A percentile compares a stretch with the other conserved stretches of the same genome.
Evolutionary conservation across 2,113 vertebrate genomes (phyloP).

Genomic region (Paralichthys olivaceus): DNA sequence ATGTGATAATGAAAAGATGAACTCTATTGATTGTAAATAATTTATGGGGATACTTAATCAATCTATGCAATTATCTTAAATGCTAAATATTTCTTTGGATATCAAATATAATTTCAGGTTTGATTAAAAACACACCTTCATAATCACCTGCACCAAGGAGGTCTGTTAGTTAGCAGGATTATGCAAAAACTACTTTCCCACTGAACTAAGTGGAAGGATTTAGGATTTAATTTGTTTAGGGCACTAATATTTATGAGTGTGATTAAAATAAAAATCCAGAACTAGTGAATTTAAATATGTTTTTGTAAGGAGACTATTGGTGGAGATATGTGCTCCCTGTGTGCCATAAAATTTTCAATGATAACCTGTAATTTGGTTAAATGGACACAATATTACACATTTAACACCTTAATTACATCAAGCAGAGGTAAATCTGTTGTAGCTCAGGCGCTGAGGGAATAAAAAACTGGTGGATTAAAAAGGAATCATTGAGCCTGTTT

Average conservation of each 20-base stretch:
- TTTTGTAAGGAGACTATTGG: not conserved
- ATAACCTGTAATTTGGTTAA: conserved; percentile 14
- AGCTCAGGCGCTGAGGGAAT: conserved; percentile 49
- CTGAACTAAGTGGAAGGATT: too few relatives aligned
- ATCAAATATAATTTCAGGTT: conserved; percentile 16
- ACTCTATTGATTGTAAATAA: conserved; percentile 32
- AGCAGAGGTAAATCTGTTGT: conserved; percentile 27
- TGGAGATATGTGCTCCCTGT: too few relatives aligned
- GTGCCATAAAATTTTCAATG: not conserved
- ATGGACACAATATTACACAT: conserved; percentile 13
- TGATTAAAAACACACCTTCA: conserved; percentile 7
- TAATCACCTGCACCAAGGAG: not conserved
- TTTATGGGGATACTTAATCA: conserved; percentile 14
- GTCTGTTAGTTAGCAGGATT: too few relatives aligned
- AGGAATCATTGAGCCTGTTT: conserved; percentile 4
- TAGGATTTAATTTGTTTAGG: too few relatives aligned
- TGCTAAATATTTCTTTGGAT: not conserved
- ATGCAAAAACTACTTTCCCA: too few relatives aligned
- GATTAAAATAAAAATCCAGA: not conserved
- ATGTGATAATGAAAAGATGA: conserved; percentile 43
- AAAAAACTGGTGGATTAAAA: conserved; percentile 39
- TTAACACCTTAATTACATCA: conserved; percentile 29
- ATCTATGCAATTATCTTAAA: conserved; percentile 25
- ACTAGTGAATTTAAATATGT: not conserved
- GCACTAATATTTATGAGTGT: too few relatives aligned